These are phyloP conservation scores for Pseudopodoces humilis DNA, from an alignment of 2,113 vertebrate species.

Conservation along the genomic window DNA sequence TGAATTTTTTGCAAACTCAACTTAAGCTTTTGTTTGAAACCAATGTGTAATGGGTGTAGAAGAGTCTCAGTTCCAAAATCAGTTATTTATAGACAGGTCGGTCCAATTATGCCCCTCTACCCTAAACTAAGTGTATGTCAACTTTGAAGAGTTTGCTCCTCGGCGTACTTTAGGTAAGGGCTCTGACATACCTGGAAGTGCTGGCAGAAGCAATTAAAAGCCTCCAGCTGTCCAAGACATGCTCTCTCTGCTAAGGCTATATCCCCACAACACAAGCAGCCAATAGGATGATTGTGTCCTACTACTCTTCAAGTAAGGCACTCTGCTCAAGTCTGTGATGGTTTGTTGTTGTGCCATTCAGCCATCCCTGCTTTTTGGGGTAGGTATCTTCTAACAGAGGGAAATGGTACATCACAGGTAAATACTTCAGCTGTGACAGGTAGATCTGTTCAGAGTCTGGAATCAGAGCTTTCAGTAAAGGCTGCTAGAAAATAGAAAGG, in stretches of 20 bases:
- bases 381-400: neutral
- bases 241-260: neutral
- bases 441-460: neutral
- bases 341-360: neutral
- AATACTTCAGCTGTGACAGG: neutral
- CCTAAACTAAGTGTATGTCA: neutral
- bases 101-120: neutral
- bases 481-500: neutral
- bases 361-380: neutral
- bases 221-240: neutral
- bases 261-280: neutral
- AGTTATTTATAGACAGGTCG: neutral
- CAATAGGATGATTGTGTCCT: neutral
- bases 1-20: neutral
- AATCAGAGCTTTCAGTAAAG: neutral
- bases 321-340: neutral
- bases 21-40: neutral
- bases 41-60: neutral
- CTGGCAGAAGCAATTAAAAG: neutral
- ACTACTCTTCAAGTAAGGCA: neutral
- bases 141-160: neutral
- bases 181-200: neutral
- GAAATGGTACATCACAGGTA: neutral
- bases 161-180: neutral
- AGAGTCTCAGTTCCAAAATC: neutral